phyloP scores from a whole-genome alignment of 2,797 vertebrate genomes.

The Lateolabrax maculatus region DNA sequence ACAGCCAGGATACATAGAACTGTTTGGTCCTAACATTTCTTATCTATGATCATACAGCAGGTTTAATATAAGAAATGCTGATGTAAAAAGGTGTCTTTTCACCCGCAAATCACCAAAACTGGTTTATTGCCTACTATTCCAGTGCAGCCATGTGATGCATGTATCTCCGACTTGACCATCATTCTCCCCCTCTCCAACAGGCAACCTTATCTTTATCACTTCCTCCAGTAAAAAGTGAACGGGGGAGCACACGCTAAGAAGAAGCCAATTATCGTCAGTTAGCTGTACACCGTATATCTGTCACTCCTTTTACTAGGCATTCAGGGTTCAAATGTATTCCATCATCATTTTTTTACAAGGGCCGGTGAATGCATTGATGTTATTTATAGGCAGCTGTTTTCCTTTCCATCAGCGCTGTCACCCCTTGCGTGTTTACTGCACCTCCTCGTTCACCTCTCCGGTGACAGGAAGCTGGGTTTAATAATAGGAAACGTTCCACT shows the following conservation, averaged over 20 bases:
- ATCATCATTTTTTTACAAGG: slow-evolving; percentile 79
- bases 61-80: neutral
- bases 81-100: neutral
- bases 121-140: neutral
- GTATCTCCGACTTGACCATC: neutral
- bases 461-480: slow-evolving; percentile 56
- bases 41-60: neutral
- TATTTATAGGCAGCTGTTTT: slow-evolving; percentile 81
- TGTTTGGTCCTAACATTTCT: neutral
- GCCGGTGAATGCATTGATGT: slow-evolving; percentile 65
- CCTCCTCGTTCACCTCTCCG: slow-evolving; percentile 56
- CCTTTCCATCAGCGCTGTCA: slow-evolving; percentile 75
- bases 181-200: slow-evolving; percentile 20
- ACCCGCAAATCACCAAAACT: slow-evolving; percentile 8
- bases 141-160: slow-evolving; percentile 30
- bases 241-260: slow-evolving; percentile 36
- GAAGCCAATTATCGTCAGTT: slow-evolving; percentile 75
- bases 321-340: slow-evolving; percentile 77
- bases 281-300: slow-evolving; percentile 72
- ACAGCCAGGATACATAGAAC: neutral
- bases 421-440: slow-evolving; percentile 55
- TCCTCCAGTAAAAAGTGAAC: slow-evolving; percentile 38
- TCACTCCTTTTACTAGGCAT: slow-evolving; percentile 74
- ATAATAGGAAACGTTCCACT: slow-evolving; percentile 58
- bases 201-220: slow-evolving; percentile 58